These are phyloP conservation scores for Trimorus sp. DNA, from an alignment of 2,888 invertebrate genomes.

Conservation along the genomic window DNA sequence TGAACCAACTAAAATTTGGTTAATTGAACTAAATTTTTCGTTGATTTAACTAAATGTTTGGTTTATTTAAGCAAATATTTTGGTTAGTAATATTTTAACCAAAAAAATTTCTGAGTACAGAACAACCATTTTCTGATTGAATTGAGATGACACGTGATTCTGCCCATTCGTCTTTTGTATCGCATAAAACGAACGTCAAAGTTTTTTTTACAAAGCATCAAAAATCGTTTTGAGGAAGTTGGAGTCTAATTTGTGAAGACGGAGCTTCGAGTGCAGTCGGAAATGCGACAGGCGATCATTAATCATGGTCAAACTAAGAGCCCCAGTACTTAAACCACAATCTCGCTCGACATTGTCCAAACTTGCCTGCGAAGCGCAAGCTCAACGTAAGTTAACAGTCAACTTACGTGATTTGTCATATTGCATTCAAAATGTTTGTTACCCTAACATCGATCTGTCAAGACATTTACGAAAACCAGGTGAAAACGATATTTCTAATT, in stretches of 20 bases:
- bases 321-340: slow-evolving; percentile 30
- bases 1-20: too few relatives aligned
- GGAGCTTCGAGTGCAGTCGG: slow-evolving; percentile 15
- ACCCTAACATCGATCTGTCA: slow-evolving; percentile 1
- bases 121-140: too few relatives aligned
- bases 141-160: too few relatives aligned
- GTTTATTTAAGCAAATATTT: too few relatives aligned
- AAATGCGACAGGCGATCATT: slow-evolving; percentile 41
- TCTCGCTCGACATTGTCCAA: slow-evolving; percentile 25
- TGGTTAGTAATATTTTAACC: too few relatives aligned
- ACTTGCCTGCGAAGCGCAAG: slow-evolving; percentile 26
- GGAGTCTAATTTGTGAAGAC: slow-evolving; percentile 27
- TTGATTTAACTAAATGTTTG: too few relatives aligned
- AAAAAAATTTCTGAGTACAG: too few relatives aligned
- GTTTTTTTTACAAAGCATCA: neutral
- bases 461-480: neutral
- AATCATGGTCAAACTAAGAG: slow-evolving; percentile 33
- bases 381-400: slow-evolving; percentile 26
- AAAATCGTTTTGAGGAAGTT: neutral
- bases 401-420: neutral
- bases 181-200: too few relatives aligned
- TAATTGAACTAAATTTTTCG: too few relatives aligned
- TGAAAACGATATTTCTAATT: too few relatives aligned
- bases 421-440: slow-evolving; percentile 22
- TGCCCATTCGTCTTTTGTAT: too few relatives aligned